Evolutionary conservation across 2,888 invertebrate species (phyloP).

Genomic region (Leucoptera coffeella): DNA sequence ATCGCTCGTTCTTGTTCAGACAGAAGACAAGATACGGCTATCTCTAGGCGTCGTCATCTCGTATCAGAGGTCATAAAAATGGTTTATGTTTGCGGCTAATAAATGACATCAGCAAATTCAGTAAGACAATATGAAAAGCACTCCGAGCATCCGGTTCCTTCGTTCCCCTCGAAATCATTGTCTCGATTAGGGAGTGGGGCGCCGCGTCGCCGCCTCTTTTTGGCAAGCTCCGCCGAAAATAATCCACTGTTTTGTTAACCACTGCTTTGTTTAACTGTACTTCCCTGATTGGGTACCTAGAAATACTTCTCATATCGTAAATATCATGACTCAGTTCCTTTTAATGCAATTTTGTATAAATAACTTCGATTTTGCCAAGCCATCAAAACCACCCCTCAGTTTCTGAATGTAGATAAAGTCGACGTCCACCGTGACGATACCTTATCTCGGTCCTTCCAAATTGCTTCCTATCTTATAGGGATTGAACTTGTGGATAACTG

Average conservation of each 20-base stretch:
- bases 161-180: slow-evolving; percentile 39
- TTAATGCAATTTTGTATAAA: too few relatives aligned
- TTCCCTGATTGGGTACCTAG: slow-evolving; percentile 27
- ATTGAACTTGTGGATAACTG: slow-evolving; percentile 40
- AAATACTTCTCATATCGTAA: too few relatives aligned
- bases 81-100: slow-evolving; percentile 53
- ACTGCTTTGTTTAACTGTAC: slow-evolving; percentile 18
- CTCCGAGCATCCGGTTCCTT: slow-evolving; percentile 35
- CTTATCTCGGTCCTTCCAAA: slow-evolving; percentile 19
- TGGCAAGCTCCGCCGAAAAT: slow-evolving; percentile 24
- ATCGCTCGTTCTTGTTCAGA: slow-evolving; percentile 32
- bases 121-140: slow-evolving; percentile 47
- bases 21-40: slow-evolving; percentile 26
- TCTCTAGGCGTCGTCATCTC: slow-evolving; percentile 18
- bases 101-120: slow-evolving; percentile 52
- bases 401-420: slow-evolving; percentile 1
- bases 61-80: slow-evolving; percentile 49
- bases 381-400: too few relatives aligned
- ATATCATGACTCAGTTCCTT: too few relatives aligned
- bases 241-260: slow-evolving; percentile 29
- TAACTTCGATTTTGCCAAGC: too few relatives aligned
- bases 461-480: slow-evolving; percentile 37
- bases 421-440: slow-evolving; percentile 1
- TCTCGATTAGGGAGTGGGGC: slow-evolving; percentile 29
- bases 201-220: slow-evolving; percentile 23